Evolutionary conservation across 2,888 invertebrate genomes (phyloP).

Genomic region (Parelbella ahira): DNA sequence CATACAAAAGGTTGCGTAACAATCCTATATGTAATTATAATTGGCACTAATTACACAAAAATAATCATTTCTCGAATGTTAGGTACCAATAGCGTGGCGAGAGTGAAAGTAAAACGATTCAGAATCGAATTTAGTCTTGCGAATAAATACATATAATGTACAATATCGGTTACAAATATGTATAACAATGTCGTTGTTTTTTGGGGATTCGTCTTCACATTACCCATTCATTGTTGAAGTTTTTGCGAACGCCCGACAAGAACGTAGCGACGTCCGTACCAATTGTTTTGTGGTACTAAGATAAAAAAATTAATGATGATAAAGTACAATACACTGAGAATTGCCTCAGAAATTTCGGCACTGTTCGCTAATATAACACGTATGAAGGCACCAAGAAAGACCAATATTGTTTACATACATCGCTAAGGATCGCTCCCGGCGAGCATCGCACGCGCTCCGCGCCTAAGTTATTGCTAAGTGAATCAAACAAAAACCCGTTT

Average conservation of each 20-base stretch:
- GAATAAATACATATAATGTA: too few relatives aligned
- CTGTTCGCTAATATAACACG: conserved; percentile 11
- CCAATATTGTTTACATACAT: conserved; percentile 3
- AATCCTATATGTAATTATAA: too few relatives aligned
- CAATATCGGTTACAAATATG: too few relatives aligned
- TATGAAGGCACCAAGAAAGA: conserved; percentile 1
- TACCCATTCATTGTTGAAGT: conserved; percentile 16
- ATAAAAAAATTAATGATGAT: conserved; percentile 23
- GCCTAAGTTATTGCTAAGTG: conserved; percentile 9
- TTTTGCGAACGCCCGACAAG: conserved; percentile 14
- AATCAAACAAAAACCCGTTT: conserved; percentile 19
- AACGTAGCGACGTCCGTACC: conserved; percentile 5
- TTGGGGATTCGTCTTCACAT: conserved; percentile 15
- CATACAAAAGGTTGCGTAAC: too few relatives aligned
- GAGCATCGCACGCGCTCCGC: conserved; percentile 9
- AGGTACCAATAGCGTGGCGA: too few relatives aligned
- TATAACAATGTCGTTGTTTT: too few relatives aligned
- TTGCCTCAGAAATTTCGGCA: conserved; percentile 11
- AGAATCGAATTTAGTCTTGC: too few relatives aligned
- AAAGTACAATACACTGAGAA: conserved; percentile 16
- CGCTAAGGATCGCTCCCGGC: background rate
- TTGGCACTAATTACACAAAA: too few relatives aligned
- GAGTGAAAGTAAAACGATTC: too few relatives aligned
- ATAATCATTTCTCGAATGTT: too few relatives aligned
- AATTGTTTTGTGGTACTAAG: conserved; percentile 11